phyloP scores from a whole-genome alignment of 1,140 invertebrate genomes.

The Heliconius melpomene region DNA sequence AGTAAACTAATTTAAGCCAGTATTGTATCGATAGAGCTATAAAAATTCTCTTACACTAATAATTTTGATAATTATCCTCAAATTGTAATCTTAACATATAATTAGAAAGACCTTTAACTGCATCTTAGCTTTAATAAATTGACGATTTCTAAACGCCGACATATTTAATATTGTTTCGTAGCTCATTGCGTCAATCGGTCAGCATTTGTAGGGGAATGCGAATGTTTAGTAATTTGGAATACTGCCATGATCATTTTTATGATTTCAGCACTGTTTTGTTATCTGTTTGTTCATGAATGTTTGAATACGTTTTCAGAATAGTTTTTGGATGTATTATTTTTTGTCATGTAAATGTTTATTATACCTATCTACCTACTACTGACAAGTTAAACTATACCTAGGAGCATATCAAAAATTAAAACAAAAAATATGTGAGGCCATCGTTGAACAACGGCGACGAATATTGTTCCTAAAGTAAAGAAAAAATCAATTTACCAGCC shows the following conservation, averaged over 20 bases:
- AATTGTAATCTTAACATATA: neutral
- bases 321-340: neutral
- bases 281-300: constrained; percentile 29
- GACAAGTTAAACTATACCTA: neutral
- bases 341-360: too few relatives aligned
- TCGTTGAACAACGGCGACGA: too few relatives aligned
- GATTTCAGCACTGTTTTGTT: constrained; percentile 36
- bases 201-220: constrained; percentile 53
- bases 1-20: neutral
- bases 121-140: constrained; percentile 16
- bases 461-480: too few relatives aligned
- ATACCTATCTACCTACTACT: neutral
- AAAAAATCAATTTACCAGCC: too few relatives aligned
- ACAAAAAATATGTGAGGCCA: neutral
- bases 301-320: neutral
- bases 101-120: neutral
- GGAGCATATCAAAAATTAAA: neutral
- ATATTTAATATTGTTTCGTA: constrained; percentile 28
- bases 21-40: neutral
- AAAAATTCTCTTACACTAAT: constrained; percentile 3
- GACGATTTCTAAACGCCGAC: constrained; percentile 16
- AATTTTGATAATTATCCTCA: constrained; percentile 2
- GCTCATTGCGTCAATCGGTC: constrained; percentile 57
- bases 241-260: constrained; percentile 64
- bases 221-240: constrained; percentile 70